Evolutionary conservation across 1,140 invertebrate genomes (phyloP), one percentile per base, ranked within the genome.

Genomic region (Drosophila pseudoananassae): DNA sequence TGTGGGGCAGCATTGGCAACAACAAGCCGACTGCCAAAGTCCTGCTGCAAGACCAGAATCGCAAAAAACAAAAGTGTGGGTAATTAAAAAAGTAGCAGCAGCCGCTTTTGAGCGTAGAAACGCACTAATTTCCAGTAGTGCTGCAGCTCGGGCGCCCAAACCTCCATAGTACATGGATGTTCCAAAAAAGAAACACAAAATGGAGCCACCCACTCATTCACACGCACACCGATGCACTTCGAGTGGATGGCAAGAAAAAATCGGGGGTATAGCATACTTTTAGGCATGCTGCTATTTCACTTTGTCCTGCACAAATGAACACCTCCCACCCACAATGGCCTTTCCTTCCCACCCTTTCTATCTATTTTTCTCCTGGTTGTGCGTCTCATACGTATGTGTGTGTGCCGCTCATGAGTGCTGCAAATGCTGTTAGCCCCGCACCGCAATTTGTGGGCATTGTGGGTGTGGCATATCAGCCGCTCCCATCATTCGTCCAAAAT

Each of bases 211-310:
- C 52, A 50, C n/a, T 17, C 38, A 61, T 53, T 53, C 51, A 65
- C 59, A 66, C 63, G 66, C 76, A 45, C 38, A 75, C 60, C 50
- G 46, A 68, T 46, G 43, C 43, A 23, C 3, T 46, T 8, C 43
- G 8, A 10, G 43, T 17, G 59, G 69, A 56, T 54, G 68, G 49
- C 17, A 63, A 55, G 63, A 60, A 70, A 82, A 77, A 58, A 36
- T 15, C 2, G 66, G 43, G 61, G 65, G 56, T 59, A 66, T 72
- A 76, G 83, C 78, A 88, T 88, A 82, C 82, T 87, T 83, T 87
- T 83, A 88, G 82, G 82, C 78, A 88, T 88, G 83, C 71, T 88
- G 82, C 82, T 82, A 88, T 87, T 88, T 87, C 82, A 83, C 78
- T 87, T 87, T 88, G 78, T 64, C 78, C 65, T 78, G 75, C 78